These are phyloP conservation scores for Standfussiana lucernea DNA, from an alignment of 2,888 invertebrate genomes.

Conservation along the genomic window DNA sequence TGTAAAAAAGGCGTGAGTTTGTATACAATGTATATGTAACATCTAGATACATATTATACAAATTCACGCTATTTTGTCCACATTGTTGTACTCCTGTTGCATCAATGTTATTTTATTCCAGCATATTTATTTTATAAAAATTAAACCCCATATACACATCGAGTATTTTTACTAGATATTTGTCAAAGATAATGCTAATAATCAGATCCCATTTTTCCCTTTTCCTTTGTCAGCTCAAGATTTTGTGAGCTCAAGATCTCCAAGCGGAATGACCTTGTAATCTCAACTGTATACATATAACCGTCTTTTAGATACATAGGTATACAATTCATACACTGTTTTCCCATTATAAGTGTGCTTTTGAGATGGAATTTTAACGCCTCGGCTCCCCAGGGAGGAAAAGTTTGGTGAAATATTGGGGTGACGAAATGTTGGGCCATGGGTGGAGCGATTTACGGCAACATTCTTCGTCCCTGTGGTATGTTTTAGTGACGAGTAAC, in stretches of 20 bases:
- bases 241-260: constrained; percentile 19
- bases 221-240: constrained; percentile 20
- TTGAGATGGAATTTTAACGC: constrained; percentile 43
- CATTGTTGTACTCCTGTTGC: neutral
- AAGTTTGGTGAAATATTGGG: constrained; percentile 36
- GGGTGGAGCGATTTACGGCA: neutral
- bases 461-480: neutral
- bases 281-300: constrained; percentile 9
- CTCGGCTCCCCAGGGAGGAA: neutral
- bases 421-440: constrained; percentile 19
- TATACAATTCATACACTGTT: constrained; percentile 10
- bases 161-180: neutral
- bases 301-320: constrained; percentile 6
- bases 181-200: neutral
- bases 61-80: no score
- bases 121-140: neutral
- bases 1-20: no score
- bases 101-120: neutral
- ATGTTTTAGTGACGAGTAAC: neutral
- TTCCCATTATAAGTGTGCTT: constrained; percentile 31
- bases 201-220: neutral
- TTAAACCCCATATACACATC: no score
- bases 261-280: constrained; percentile 20
- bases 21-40: no score
- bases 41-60: no score